phyloP scores from a whole-genome alignment of 2,888 invertebrate species.

The Cosmia pyralina region DNA sequence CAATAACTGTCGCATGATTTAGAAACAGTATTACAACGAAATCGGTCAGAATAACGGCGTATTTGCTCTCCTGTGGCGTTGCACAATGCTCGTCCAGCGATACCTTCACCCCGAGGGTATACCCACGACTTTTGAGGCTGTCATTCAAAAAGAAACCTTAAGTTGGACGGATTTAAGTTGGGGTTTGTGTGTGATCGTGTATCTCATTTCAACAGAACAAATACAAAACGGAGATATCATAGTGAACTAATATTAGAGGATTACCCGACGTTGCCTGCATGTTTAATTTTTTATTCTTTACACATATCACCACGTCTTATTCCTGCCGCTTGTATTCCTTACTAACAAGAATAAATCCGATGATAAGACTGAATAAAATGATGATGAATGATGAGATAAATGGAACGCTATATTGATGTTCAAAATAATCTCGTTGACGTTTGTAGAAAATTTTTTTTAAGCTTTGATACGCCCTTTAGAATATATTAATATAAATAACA shows the following conservation, averaged over 20 bases:
- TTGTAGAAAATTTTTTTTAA: neutral
- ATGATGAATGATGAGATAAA: slow-evolving; percentile 1
- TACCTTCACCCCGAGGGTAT: slow-evolving; percentile 69
- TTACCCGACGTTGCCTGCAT: slow-evolving; percentile 56
- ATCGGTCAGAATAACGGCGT: slow-evolving; percentile 66
- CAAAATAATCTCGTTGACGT: neutral
- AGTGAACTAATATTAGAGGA: slow-evolving; percentile 66
- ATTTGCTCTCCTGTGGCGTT: slow-evolving; percentile 66
- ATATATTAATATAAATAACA: neutral
- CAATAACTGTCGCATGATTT: slow-evolving; percentile 53
- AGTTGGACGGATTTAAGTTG: slow-evolving; percentile 32
- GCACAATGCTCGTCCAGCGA: slow-evolving; percentile 66
- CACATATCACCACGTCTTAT: too few relatives aligned
- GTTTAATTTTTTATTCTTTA: slow-evolving; percentile 22
- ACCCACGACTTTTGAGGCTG: slow-evolving; percentile 71
- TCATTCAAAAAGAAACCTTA: slow-evolving; percentile 60
- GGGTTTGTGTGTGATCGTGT: slow-evolving; percentile 66
- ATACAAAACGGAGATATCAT: slow-evolving; percentile 82
- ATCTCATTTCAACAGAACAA: slow-evolving; percentile 83
- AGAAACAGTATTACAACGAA: slow-evolving; percentile 62
- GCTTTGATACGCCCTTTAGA: too few relatives aligned
- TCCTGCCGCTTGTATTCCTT: neutral
- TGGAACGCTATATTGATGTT: slow-evolving; percentile 8
- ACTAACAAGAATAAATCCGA: neutral
- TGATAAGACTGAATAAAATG: neutral